Evolutionary conservation across 2,797 vertebrate genomes (phyloP), one percentile per base, ranked within the genome.

Genomic region (Anguilla pacifica): DNA sequence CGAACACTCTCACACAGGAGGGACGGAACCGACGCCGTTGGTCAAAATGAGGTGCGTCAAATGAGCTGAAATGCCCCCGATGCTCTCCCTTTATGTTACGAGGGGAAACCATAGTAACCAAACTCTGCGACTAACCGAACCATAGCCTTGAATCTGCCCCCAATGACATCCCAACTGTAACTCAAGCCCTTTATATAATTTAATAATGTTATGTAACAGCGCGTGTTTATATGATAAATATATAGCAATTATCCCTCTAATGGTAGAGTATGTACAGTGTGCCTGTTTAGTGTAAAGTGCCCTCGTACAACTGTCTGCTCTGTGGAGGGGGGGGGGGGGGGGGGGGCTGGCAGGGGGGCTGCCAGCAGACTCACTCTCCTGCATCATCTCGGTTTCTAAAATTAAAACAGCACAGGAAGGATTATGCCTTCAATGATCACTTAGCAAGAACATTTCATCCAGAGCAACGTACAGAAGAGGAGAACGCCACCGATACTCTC

Each of bases 231-330:
- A 70, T 82, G 28, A 28, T 83, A 83, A 87, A 57, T 59, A 84
- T 19, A 86, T 35, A 57, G 53, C 55, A 86, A 81, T 88, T 88
- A 83, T 57, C 57, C 17, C 39, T 49, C 55, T 86, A 86, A 86
- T 86, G 28, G 86, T 83, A 79, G 84, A 59, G 53, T 9, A 79
- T 43, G 46, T 77, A 77, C 70, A 79, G 85, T 35, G 70, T 46
- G 77, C 85, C 57, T 57, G 43, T 88, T 88, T 81, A 49, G 17
- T 81, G 43, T 81, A 49, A 81, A 81, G 17, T 39, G 4, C 35
- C 35, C 72, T 35, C 19, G 19, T 9, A 39, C 35, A 39, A n/a
- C 43, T 9, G 22, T n/a, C 9, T 46, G 7, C 39, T 19, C 77
- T n/a, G 3, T 46, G 22, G 39, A 81, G 25, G 43, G 43, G 2